Conservation (phyloP, 1,140 invertebrate genomes). For the Zaprionus nigranus region DNA sequence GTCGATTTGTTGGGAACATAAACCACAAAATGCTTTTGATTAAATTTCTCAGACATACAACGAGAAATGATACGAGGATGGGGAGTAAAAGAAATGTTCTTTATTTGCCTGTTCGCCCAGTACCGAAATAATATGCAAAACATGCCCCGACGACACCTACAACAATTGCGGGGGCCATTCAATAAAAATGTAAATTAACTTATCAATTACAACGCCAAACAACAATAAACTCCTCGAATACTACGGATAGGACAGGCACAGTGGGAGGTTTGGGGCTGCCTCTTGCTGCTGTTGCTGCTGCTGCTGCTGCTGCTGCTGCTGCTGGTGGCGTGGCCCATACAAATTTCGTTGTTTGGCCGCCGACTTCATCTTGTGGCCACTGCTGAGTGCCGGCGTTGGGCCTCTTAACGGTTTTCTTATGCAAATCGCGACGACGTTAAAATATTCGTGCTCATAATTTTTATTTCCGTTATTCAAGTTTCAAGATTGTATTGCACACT, state of each 20-base stretch:
- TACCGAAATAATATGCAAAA: constrained; percentile 58
- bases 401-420: constrained; percentile 76
- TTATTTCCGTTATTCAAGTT: constrained; percentile 83
- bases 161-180: constrained; percentile 68
- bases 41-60: constrained; percentile 41
- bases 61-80: constrained; percentile 3
- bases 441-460: constrained; percentile 82
- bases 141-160: constrained; percentile 56
- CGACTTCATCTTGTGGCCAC: constrained; percentile 68
- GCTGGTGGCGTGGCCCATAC: constrained; percentile 19
- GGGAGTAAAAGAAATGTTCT: neutral
- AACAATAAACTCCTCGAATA: constrained; percentile 65
- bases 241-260: constrained; percentile 12
- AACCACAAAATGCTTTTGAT: constrained; percentile 68
- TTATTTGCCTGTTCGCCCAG: neutral
- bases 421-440: constrained; percentile 68
- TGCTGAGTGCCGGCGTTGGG: constrained; percentile 50
- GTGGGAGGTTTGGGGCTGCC: neutral
- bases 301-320: neutral
- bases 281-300: too few species aligned
- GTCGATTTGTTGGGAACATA: constrained; percentile 63
- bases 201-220: constrained; percentile 82
- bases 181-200: constrained; percentile 84
- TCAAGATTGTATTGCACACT: constrained; percentile 81
- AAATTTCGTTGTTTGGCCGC: constrained; percentile 23